A percentile compares a stretch with the other conserved stretches of the same genome.
phyloP scores from a whole-genome alignment of 2,797 vertebrate species.

The Margarornis squamiger region DNA sequence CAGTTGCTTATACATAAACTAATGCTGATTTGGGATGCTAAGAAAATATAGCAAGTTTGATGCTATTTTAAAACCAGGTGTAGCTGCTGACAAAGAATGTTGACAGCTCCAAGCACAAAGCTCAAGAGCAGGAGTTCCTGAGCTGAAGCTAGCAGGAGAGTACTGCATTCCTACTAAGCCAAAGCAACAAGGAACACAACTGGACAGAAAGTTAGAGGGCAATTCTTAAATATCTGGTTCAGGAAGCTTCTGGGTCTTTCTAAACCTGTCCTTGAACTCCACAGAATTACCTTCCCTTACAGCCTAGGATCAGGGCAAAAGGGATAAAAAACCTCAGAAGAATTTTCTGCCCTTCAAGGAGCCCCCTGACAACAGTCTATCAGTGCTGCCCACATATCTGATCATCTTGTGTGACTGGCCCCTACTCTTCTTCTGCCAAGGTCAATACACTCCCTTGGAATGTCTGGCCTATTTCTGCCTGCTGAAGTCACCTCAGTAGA shows the following conservation, averaged over 20 bases:
- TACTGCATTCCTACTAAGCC: not conserved
- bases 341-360: not conserved
- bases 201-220: not conserved
- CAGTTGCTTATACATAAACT: not conserved
- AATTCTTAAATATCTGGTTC: not conserved
- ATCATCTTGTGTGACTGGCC: not conserved
- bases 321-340: not conserved
- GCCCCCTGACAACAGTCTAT: not conserved
- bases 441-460: not conserved
- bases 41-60: not conserved
- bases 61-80: not conserved
- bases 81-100: not conserved
- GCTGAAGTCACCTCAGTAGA: not conserved
- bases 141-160: not conserved
- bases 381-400: not conserved
- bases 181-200: not conserved
- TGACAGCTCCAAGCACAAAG: not conserved
- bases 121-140: not conserved
- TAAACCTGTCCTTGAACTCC: not conserved
- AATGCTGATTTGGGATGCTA: not conserved
- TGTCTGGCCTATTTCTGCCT: not conserved
- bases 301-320: not conserved
- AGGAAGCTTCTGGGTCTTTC: not conserved
- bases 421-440: not conserved
- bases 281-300: not conserved